Conservation (phyloP, 53 echinoderm and acorn worm genomes). For the Temnopleurus reevesii region DNA sequence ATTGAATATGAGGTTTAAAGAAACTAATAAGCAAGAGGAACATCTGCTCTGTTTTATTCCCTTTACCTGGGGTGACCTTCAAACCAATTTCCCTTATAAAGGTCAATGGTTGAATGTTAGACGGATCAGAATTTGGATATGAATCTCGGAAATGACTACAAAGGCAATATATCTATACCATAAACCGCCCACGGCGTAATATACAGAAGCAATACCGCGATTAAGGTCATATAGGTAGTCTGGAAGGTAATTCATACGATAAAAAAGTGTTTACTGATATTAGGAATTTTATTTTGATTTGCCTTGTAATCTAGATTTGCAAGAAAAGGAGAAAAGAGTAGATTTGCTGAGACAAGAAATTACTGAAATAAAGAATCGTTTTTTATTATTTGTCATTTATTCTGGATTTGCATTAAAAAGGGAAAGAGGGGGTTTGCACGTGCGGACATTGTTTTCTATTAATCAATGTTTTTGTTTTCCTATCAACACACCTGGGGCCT, state of each 20-base stretch:
- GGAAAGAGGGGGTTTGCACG: too few relatives aligned
- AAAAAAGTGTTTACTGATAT: neutral
- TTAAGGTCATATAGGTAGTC: neutral
- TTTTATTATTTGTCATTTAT: too few relatives aligned
- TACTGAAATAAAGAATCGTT: too few relatives aligned
- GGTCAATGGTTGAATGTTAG: neutral
- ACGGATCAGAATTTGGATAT: neutral
- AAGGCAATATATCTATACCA: neutral
- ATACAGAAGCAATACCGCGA: neutral
- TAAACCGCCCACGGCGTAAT: constrained; percentile 16
- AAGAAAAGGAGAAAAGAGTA: too few relatives aligned
- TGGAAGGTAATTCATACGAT: neutral
- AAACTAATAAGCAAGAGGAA: neutral
- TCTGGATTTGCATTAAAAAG: too few relatives aligned
- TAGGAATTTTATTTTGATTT: neutral
- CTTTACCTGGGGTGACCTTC: neutral
- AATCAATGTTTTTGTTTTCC: too few relatives aligned
- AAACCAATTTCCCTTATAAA: constrained; percentile 15
- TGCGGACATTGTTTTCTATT: too few relatives aligned
- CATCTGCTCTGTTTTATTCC: neutral
- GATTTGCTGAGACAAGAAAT: too few relatives aligned
- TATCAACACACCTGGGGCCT: too few relatives aligned
- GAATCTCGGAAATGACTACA: neutral
- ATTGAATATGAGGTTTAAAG: neutral
- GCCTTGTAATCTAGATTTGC: too few relatives aligned